phyloP scores from a whole-genome alignment of 2,888 invertebrate species.

The Sarcophaga variegata region DNA sequence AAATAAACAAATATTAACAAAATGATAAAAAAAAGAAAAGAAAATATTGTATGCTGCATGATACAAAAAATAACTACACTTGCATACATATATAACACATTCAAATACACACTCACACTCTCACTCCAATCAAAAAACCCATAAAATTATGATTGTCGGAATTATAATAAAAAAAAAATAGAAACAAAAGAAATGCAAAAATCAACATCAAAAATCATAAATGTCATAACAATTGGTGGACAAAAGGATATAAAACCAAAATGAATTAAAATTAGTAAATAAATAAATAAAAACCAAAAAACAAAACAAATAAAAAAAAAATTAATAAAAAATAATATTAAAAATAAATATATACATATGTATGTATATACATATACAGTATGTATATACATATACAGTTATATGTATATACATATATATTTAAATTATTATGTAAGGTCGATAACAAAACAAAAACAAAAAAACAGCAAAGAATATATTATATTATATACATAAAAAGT shows the following conservation, averaged over 20 bases:
- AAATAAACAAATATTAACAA: constrained; percentile 27
- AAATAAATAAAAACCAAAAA: constrained; percentile 36
- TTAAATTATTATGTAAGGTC: constrained; percentile 67
- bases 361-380: too few species aligned
- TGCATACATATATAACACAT: background rate
- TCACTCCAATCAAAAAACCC: background rate
- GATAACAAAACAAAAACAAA: constrained; percentile 23
- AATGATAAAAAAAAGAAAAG: background rate
- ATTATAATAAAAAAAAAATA: constrained; percentile 50
- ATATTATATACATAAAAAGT: constrained; percentile 71
- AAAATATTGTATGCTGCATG: background rate
- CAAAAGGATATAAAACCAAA: constrained; percentile 42
- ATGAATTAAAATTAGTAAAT: constrained; percentile 26
- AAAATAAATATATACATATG: constrained; percentile 19
- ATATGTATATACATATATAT: constrained; percentile 56
- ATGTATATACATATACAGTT: too few species aligned
- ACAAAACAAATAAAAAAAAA: constrained; percentile 21
- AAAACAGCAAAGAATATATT: constrained; percentile 69
- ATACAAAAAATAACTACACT: constrained; percentile 33
- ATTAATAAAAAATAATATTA: constrained; percentile 24
- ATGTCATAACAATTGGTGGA: constrained; percentile 64
- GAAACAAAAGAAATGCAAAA: constrained; percentile 31
- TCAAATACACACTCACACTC: background rate
- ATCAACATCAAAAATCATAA: constrained; percentile 45
- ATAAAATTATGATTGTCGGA: constrained; percentile 63